Percentiles rank a stretch among this genome's conserved stretches.
These are phyloP conservation scores for Catostylus mosaicus DNA, from an alignment of 30 jellyfish, hydroid and myxozoan species.

Conservation along the genomic window DNA sequence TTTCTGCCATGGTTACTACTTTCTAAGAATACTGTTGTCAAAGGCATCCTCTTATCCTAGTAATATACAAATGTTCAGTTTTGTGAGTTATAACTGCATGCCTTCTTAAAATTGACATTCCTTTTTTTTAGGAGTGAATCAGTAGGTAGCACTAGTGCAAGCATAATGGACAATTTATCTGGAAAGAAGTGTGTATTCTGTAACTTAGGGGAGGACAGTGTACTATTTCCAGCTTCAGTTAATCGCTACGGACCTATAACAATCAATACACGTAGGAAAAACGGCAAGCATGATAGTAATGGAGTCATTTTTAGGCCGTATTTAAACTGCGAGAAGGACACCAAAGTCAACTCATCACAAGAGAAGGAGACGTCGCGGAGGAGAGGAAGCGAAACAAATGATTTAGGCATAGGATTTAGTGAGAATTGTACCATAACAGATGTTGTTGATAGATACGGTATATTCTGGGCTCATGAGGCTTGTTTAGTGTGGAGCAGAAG, in stretches of 20 bases:
- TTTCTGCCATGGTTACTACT: no score
- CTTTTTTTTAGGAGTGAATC: constrained; percentile 41
- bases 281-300: constrained; percentile 38
- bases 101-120: no score
- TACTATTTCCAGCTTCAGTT: constrained; percentile 63
- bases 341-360: neutral
- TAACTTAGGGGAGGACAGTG: constrained; percentile 62
- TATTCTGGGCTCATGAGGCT: constrained; percentile 89
- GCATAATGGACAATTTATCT: constrained; percentile 1
- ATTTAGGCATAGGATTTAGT: constrained; percentile 65
- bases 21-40: no score
- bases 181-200: constrained; percentile 81
- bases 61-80: neutral
- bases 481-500: constrained; percentile 82
- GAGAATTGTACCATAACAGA: constrained; percentile 40
- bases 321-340: constrained; percentile 22
- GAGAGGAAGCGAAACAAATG: constrained; percentile 15
- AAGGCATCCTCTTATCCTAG: no score
- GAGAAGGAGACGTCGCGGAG: neutral
- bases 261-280: constrained; percentile 17
- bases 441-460: constrained; percentile 69
- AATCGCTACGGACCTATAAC: constrained; percentile 81
- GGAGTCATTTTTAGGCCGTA: constrained; percentile 88
- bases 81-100: neutral
- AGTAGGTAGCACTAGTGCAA: constrained; percentile 23